Base-by-base conservation (phyloP, 2,888 invertebrate genomes). In the Apamea anceps region DNA sequence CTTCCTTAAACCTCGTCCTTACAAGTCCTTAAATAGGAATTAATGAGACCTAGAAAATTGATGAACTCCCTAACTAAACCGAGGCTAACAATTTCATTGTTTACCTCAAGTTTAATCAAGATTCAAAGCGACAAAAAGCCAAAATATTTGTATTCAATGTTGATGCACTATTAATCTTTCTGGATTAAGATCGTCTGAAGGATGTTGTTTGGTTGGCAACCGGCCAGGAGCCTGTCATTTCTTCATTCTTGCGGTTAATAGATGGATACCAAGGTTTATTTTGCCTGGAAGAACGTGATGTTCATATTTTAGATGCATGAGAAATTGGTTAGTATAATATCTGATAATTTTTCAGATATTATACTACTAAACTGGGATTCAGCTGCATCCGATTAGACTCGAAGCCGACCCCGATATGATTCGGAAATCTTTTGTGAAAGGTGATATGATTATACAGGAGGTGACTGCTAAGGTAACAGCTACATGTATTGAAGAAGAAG, bases 171-270 rank as follows among this genome's bases (percentile, higher is more conserved):
- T 80, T 80, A 83, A 85, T 87, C 76, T 77, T 70, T 65, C 65
- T 70, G 72, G 73, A 87, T 87, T 87, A 79, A 84, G 84, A 84
- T 72, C 80, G 75, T 77, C 54, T 85, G 76, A 84, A 87, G 85
- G 87, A 87, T 79, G 60, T 32, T 72, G 80, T 87, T 80, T 68
- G n/a, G 60, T 84, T 87, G 87, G 85, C 79, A 54, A 7, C 1
- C 0, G 21, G 70, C 85, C 85, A 85, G 13, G 8, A 25, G 57
- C 32, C 77, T 75, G 85, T 80, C 65, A 77, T 37, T 84, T 86
- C 72, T 79, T 68, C 62, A 68, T 79, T 62, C 62, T 72, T 72
- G 83, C 42, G 54, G 63, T 78, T 86, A 72, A 76, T 54, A 0
- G 37, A 54, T 60, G 28, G 18, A 62, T 80, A 83, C 62, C 67